These are phyloP conservation scores for Euglossa dilemma DNA, from an alignment of 1,140 invertebrate genomes.

Conservation along the genomic window DNA sequence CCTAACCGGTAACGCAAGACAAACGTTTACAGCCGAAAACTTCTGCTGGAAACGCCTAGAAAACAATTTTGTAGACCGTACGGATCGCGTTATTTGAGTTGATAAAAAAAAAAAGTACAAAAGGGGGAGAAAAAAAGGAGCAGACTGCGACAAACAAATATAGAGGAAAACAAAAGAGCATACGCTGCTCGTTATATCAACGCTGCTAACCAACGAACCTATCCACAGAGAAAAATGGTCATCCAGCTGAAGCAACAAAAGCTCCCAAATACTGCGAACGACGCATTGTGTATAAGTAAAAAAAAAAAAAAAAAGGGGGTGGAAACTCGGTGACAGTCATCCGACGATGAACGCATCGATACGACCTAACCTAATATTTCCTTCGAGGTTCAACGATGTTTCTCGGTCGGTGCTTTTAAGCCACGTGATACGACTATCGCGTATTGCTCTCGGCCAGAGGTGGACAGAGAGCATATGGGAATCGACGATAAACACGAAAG, in stretches of 20 bases:
- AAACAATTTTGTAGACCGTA: not conserved
- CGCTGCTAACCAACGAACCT: not conserved
- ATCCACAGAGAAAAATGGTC: not conserved
- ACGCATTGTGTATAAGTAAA: not conserved
- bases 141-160: not conserved
- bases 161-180: not conserved
- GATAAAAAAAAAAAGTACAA: not conserved
- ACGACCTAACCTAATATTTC: not conserved
- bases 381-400: slow-evolving; percentile 18
- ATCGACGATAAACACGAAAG: slow-evolving; percentile 54
- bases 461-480: not conserved
- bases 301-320: too few relatives aligned
- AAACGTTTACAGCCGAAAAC: not conserved
- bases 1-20: not conserved
- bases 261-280: not conserved
- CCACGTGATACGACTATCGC: slow-evolving; percentile 2
- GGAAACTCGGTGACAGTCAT: not conserved
- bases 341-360: not conserved
- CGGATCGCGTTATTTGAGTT: not conserved
- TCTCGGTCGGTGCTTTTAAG: slow-evolving; percentile 41
- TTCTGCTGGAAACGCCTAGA: not conserved
- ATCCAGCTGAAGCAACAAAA: not conserved
- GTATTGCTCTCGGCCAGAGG: slow-evolving; percentile 35
- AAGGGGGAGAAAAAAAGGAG: not conserved
- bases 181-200: not conserved